Evolutionary conservation across 2,888 invertebrate species (phyloP).

Genomic region (Amiota communis): DNA sequence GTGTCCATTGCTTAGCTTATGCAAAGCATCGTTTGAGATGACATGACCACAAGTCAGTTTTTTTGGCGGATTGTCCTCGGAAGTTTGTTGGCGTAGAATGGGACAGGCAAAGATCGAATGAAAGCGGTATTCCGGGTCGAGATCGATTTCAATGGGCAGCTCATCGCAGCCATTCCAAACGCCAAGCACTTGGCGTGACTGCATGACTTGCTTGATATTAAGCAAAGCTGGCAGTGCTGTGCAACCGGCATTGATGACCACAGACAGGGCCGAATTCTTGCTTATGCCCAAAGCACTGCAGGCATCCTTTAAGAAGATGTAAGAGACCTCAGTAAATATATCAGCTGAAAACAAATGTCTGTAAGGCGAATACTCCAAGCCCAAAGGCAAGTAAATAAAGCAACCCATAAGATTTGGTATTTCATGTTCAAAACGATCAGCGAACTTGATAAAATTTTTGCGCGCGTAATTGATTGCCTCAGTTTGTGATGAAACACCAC

Average conservation of each 20-base stretch:
- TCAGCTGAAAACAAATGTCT: conserved; percentile 82
- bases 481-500: conserved; percentile 77
- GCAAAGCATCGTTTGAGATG: conserved; percentile 96
- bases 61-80: conserved; percentile 97
- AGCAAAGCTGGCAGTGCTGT: conserved; percentile 94
- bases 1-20: conserved; percentile 92
- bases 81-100: conserved; percentile 95
- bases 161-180: conserved; percentile 98
- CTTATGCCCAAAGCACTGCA: conserved; percentile 92
- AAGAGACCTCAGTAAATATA: conserved; percentile 86
- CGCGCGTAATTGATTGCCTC: conserved; percentile 92
- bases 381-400: conserved; percentile 84
- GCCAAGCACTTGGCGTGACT: conserved; percentile 89
- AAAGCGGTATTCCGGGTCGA: conserved; percentile 91
- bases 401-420: conserved; percentile 91
- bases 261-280: conserved; percentile 90
- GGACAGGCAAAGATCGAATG: conserved; percentile 99
- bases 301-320: conserved; percentile 93
- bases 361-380: conserved; percentile 87
- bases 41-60: conserved; percentile 97
- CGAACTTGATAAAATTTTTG: conserved; percentile 86
- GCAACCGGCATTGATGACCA: conserved; percentile 94
- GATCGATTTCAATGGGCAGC: conserved; percentile 96
- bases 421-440: conserved; percentile 84
- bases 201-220: conserved; percentile 94